A percentile compares a stretch with the other conserved stretches of the same genome.
phyloP scores from a whole-genome alignment of 2,113 vertebrate species.

The Halcyon senegalensis region DNA sequence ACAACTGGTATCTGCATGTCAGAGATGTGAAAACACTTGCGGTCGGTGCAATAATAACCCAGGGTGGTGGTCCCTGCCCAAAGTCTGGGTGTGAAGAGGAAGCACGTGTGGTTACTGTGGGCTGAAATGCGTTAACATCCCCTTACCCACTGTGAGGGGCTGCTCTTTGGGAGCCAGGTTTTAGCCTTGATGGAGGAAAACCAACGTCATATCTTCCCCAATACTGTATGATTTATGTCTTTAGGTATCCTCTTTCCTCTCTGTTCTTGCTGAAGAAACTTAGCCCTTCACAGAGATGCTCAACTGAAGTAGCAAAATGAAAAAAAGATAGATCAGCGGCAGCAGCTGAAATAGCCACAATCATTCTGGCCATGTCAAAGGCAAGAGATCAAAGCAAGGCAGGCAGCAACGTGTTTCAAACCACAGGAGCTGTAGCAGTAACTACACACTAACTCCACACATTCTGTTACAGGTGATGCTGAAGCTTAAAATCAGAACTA shows the following conservation, averaged over 20 bases:
- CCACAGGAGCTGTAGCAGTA: not conserved
- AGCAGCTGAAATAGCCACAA: not conserved
- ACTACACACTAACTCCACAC: fast-evolving
- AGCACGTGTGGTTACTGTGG: not conserved
- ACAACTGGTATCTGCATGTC: not conserved
- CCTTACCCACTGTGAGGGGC: not conserved
- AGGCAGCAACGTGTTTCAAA: not conserved
- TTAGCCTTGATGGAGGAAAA: not conserved
- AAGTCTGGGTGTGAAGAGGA: not conserved
- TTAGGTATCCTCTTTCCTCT: not conserved
- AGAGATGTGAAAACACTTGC: not conserved
- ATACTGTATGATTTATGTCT: not conserved
- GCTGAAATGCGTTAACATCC: not conserved
- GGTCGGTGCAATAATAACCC: not conserved
- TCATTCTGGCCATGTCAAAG: not conserved
- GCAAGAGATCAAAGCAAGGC: not conserved
- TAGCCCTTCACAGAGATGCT: not conserved
- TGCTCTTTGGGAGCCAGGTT: not conserved
- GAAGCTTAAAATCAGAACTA: not conserved
- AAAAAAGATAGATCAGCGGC: not conserved
- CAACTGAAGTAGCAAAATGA: not conserved
- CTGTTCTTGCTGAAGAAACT: not conserved
- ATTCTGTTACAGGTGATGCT: not conserved
- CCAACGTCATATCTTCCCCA: not conserved
- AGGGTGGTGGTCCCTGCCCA: not conserved